Conservation (phyloP, 2,797 vertebrate genomes). For the Cryptoprocta ferox region DNA sequence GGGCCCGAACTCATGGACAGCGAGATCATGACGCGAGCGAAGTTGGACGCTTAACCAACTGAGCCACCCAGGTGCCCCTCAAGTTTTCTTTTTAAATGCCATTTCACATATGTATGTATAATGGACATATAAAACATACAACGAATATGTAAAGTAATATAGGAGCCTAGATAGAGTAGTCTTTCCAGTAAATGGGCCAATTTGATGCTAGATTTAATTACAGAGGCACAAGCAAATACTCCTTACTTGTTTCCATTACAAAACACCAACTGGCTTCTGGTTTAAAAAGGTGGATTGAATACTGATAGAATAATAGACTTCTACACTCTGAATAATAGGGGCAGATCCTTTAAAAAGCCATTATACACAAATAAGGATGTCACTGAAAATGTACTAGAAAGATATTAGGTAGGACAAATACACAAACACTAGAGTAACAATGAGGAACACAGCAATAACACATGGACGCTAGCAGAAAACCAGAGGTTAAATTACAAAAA, state of each 20-base stretch:
- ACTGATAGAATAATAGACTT: not conserved
- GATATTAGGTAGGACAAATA: not conserved
- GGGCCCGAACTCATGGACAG: no score
- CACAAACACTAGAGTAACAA: not conserved
- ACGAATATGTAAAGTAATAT: not conserved
- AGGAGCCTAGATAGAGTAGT: not conserved
- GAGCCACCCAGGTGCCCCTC: no score
- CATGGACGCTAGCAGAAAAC: not conserved
- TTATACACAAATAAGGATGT: not conserved
- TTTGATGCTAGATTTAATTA: not conserved
- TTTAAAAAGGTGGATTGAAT: not conserved
- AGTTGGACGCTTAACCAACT: no score
- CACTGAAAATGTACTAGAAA: not conserved
- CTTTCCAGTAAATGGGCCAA: not conserved
- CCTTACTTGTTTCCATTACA: not conserved
- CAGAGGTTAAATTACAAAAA: not conserved
- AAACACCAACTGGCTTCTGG: not conserved
- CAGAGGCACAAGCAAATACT: not conserved
- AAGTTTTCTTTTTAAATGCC: not conserved
- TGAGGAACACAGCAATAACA: conserved; percentile 23
- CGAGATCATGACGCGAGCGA: no score
- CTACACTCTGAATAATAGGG: not conserved
- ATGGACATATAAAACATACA: not conserved
- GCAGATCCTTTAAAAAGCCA: not conserved
- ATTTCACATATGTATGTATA: not conserved